A percentile compares a stretch with the other conserved stretches of the same genome.
Evolutionary conservation across 2,888 invertebrate genomes (phyloP).

Genomic region (Meghimatium bilineatum): DNA sequence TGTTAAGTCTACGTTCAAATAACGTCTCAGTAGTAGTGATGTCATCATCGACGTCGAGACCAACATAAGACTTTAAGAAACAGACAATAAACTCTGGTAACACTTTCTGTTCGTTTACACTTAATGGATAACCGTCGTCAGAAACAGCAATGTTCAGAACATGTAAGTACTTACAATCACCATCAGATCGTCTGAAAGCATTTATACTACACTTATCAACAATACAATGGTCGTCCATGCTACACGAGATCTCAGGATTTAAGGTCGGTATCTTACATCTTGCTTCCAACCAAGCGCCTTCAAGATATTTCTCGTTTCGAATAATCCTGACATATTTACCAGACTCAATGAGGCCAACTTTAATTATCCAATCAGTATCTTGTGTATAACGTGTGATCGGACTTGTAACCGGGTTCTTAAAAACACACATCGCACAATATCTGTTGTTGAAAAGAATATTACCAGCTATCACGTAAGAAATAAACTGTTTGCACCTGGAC

Average conservation of each 20-base stretch:
- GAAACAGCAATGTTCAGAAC: not conserved
- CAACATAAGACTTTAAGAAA: not conserved
- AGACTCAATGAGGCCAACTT: not conserved
- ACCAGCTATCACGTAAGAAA: not conserved
- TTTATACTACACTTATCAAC: not conserved
- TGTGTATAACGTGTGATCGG: no score
- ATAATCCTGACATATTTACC: not conserved
- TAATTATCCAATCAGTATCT: not conserved
- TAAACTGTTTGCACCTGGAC: not conserved
- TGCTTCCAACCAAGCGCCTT: not conserved
- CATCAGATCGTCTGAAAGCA: not conserved
- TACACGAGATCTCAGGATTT: not conserved
- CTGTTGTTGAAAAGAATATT: not conserved
- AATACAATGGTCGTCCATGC: not conserved
- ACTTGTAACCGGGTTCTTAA: not conserved
- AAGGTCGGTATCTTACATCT: not conserved
- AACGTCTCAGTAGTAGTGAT: not conserved
- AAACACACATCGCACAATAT: not conserved
- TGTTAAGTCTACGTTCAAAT: not conserved
- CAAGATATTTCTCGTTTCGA: not conserved
- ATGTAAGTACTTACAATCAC: not conserved
- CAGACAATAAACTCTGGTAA: not conserved
- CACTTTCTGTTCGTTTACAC: not conserved
- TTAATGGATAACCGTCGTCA: not conserved
- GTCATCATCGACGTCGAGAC: not conserved